These are phyloP conservation scores for Cinara cedri DNA, from an alignment of 2,888 invertebrate species.

Conservation along the genomic window DNA sequence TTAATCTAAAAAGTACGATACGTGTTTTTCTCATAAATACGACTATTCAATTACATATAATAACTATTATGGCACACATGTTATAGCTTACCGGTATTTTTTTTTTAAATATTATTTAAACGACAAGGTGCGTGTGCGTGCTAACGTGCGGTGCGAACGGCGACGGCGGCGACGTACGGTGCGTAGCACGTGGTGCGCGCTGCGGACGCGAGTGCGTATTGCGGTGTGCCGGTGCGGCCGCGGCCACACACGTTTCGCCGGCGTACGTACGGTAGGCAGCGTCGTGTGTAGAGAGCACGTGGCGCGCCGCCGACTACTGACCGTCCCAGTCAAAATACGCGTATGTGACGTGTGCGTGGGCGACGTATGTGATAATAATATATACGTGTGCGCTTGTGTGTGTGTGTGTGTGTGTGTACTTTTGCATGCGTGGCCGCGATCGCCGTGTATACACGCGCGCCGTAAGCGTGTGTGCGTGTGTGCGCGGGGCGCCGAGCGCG, in stretches of 20 bases:
- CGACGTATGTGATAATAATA: background rate
- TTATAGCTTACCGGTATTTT: background rate
- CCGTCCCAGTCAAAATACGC: background rate
- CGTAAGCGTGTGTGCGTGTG: background rate
- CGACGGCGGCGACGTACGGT: constrained; percentile 1
- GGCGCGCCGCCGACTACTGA: constrained; percentile 54
- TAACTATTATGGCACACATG: background rate
- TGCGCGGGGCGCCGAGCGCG: constrained; percentile 2
- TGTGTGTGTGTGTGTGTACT: background rate
- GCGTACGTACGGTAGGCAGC: background rate
- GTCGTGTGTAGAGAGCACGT: constrained; percentile 42
- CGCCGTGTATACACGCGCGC: background rate
- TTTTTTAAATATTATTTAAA: too few species aligned
- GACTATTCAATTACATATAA: background rate
- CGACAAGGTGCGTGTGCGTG: background rate
- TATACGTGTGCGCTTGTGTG: background rate
- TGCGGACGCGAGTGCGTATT: constrained; percentile 11
- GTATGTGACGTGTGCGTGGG: background rate
- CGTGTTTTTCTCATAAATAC: too few species aligned
- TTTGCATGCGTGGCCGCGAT: background rate
- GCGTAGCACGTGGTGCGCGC: constrained; percentile 27
- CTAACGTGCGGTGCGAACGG: background rate
- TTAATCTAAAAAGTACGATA: too few species aligned
- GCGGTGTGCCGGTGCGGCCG: background rate
- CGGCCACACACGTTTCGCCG: background rate